phyloP scores from a whole-genome alignment of 2,797 vertebrate species.

The Pseudochaenichthys georgianus region DNA sequence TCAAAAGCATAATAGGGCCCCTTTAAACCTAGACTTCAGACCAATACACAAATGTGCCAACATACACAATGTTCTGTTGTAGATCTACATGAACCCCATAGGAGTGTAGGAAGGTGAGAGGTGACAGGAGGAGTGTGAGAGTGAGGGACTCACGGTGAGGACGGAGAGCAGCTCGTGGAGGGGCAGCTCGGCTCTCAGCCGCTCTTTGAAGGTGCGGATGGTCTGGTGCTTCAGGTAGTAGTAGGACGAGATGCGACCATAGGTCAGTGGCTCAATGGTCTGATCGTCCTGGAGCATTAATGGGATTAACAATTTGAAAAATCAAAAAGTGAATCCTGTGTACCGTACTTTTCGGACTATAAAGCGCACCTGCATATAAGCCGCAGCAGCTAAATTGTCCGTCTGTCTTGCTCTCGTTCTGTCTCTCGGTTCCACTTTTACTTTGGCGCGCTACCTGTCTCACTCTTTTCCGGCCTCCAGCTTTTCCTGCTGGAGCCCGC shows the following conservation, averaged over 20 bases:
- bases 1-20: too few species aligned
- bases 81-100: background rate
- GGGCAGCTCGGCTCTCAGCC: conserved; percentile 89
- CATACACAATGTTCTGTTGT: background rate
- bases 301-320: background rate
- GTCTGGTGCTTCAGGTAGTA: conserved; percentile 97
- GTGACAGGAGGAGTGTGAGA: background rate
- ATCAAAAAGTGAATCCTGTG: background rate
- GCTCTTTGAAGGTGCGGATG: conserved; percentile 92
- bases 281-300: conserved; percentile 86
- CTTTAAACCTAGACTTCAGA: background rate
- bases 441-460: too few species aligned
- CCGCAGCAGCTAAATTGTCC: too few species aligned
- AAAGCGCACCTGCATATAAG: too few species aligned
- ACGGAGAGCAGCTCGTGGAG: conserved; percentile 90
- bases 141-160: conserved; percentile 89
- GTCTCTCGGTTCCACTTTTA: too few species aligned
- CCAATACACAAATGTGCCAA: background rate
- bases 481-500: too few species aligned
- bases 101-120: background rate
- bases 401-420: too few species aligned
- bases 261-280: conserved; percentile 89
- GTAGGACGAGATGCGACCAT: conserved; percentile 94
- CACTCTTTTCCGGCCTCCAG: too few species aligned
- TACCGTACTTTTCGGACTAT: too few species aligned